phyloP scores from a whole-genome alignment of 2,888 invertebrate species.

The Dryobotodes eremita region DNA sequence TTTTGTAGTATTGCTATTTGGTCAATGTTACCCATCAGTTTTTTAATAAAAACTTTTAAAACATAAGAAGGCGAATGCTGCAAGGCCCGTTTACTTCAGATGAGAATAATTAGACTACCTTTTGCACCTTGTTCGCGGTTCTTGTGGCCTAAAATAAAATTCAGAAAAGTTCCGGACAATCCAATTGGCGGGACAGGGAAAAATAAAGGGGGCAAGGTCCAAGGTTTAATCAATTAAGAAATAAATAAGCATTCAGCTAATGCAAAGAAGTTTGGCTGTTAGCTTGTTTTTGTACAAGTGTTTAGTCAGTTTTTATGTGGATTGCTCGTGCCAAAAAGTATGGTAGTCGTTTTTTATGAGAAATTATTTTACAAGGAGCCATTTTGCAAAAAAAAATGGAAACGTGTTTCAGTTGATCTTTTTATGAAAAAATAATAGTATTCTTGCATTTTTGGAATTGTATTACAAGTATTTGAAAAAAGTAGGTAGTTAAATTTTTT shows the following conservation, averaged over 20 bases:
- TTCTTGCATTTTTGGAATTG: neutral
- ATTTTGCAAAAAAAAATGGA: neutral
- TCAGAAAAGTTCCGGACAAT: conserved; percentile 55
- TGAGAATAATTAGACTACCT: neutral
- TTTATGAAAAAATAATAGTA: neutral
- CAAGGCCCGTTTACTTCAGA: neutral
- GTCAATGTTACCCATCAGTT: neutral
- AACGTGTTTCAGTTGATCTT: neutral
- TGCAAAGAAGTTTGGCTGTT: conserved; percentile 35
- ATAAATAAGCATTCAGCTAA: conserved; percentile 59
- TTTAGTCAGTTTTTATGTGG: conserved; percentile 21
- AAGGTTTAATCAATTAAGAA: conserved; percentile 62
- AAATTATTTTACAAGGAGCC: neutral
- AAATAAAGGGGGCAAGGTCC: conserved; percentile 54
- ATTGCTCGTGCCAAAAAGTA: conserved; percentile 31
- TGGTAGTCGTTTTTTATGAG: neutral
- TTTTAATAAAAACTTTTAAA: neutral
- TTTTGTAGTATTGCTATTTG: neutral
- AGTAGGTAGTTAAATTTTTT: neutral
- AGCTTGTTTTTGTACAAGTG: conserved; percentile 29
- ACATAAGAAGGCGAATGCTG: neutral
- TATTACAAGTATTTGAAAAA: neutral
- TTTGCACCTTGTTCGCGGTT: neutral
- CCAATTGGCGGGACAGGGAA: conserved; percentile 51
- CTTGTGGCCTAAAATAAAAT: conserved; percentile 47